Conservation (phyloP, 2,113 vertebrate genomes). For the Lathamus discolor region DNA sequence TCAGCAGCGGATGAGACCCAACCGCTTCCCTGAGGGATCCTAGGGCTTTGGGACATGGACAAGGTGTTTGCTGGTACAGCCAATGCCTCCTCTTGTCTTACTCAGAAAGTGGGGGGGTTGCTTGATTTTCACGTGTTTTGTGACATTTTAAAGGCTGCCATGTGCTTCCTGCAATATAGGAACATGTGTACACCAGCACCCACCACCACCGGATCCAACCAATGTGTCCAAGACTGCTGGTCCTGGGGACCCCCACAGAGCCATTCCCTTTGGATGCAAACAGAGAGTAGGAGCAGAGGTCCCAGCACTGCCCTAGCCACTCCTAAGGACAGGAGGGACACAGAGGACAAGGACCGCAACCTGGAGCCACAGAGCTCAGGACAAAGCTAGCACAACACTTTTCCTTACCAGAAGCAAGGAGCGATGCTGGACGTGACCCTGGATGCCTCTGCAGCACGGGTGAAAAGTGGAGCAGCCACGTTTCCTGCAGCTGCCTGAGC, state of each 20-base stretch:
- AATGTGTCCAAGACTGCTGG: neutral
- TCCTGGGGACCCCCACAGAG: rapidly evolving
- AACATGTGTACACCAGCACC: neutral
- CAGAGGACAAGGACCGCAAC: neutral
- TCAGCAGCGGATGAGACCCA: neutral
- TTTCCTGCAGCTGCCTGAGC: neutral
- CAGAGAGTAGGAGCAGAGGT: rapidly evolving
- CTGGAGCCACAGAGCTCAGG: neutral
- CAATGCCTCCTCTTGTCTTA: neutral
- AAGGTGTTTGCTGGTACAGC: neutral
- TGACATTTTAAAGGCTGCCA: neutral
- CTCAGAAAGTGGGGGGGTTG: neutral
- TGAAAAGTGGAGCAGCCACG: neutral
- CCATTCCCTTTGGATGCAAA: neutral
- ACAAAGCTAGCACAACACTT: neutral
- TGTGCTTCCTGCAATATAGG: neutral
- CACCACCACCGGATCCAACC: neutral
- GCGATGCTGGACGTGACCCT: neutral
- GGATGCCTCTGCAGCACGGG: neutral
- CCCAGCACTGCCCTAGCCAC: neutral
- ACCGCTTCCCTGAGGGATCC: neutral
- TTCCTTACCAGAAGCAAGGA: neutral
- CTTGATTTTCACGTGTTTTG: neutral
- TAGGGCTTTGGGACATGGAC: neutral
- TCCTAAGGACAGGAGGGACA: neutral